Base-by-base conservation (phyloP, 37 sponge, comb jelly and placozoan genomes). In the Geodia barretti region DNA sequence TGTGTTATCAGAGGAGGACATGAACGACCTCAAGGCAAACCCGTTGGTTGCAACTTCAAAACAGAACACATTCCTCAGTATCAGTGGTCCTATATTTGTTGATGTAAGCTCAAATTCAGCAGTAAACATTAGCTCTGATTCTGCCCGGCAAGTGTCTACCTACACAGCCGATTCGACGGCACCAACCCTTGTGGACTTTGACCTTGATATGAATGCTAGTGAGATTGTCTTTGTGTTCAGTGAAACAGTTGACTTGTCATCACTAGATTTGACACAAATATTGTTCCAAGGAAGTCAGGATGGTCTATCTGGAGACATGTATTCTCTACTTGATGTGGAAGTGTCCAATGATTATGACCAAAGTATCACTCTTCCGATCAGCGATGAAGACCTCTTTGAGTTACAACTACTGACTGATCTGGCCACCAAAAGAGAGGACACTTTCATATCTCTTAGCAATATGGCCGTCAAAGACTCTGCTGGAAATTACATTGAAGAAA, bases 241-340 rank as follows among this genome's bases (percentile, higher is more conserved):
- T 75, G 94, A 93, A 39, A 86, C 92, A 35, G 92, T 96, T 62
- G 80, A 87, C 70, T 82, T 85, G 8, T n/a, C 60, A 17, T 47
- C 79, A n/a, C 23, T 94, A 19, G 33, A 79, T 21, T 72, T 91
- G 9, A 78, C 47, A 25, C 67, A 77, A 28, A 32, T 92, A 54
- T 39, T 38, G 4, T 36, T 92, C 3, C 93, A 90, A 41, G 67
- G 74, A 11, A 30, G 43, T 9, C 0, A 34, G 5, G 72, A 62
- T 20, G 73, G 66, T 31, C 0, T 76, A 17, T 39, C 86, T 33
- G 68, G 64, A 19, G 80, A 30, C 36, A 3, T 39, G 35, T 89
- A 58, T 26, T 35, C 33, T 1, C 86, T 90, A 5, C 76, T 90
- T 73, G 80, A 40, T 41, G 89, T 87, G 33, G 34, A 32, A 66